Percentiles rank a stretch among this genome's conserved stretches.
phyloP scores from a whole-genome alignment of 53 echinoderm and acorn worm species.

The Patiria pectinifera region DNA sequence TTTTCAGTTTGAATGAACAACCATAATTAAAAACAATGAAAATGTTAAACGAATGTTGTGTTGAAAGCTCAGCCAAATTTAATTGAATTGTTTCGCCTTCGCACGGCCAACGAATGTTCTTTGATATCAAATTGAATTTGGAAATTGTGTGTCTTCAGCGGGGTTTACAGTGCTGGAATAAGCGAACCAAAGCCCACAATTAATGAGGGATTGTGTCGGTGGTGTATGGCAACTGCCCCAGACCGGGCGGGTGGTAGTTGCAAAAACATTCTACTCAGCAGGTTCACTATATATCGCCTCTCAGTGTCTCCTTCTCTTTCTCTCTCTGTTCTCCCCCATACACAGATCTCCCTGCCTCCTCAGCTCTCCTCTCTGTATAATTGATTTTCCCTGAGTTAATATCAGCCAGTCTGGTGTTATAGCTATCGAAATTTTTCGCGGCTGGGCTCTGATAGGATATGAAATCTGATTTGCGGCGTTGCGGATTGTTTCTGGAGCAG shows the following conservation, averaged over 20 bases:
- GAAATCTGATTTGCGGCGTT: slow-evolving; percentile 61
- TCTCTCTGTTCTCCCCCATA: not conserved
- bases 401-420: slow-evolving; percentile 57
- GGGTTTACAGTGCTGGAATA: not conserved
- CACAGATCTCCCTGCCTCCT: not conserved
- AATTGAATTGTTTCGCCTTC: not conserved
- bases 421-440: slow-evolving; percentile 51
- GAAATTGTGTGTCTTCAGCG: not conserved
- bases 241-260: not conserved
- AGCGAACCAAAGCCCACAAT: not conserved
- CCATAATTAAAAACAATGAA: no score
- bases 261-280: slow-evolving; percentile 8
- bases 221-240: not conserved
- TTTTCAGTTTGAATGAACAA: no score
- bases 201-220: not conserved
- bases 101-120: not conserved
- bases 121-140: not conserved
- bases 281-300: not conserved
- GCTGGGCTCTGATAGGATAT: slow-evolving; percentile 57
- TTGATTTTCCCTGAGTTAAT: slow-evolving; percentile 64
- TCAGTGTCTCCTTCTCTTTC: not conserved
- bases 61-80: not conserved
- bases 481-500: slow-evolving; percentile 56
- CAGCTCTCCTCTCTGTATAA: slow-evolving; percentile 7
- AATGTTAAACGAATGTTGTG: no score